Percentiles rank a stretch among this genome's conserved stretches.
These are phyloP conservation scores for Malurus melanocephalus DNA, from an alignment of 2,113 vertebrate species.

Conservation along the genomic window DNA sequence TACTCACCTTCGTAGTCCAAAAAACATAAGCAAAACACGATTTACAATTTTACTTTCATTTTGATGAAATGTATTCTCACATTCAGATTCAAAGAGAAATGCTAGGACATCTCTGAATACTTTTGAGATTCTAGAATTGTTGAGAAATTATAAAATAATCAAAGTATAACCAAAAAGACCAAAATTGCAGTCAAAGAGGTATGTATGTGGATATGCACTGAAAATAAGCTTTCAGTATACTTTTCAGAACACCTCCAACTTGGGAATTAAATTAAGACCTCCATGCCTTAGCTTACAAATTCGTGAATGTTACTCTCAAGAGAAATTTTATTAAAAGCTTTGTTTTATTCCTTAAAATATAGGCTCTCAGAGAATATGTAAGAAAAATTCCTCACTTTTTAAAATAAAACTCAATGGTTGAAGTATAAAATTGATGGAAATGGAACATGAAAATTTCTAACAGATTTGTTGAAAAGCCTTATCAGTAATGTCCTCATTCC, in stretches of 20 bases:
- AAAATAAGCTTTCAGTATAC: background rate
- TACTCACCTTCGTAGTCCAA: background rate
- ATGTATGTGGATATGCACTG: background rate
- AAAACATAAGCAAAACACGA: background rate
- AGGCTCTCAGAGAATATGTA: background rate
- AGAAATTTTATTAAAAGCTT: background rate
- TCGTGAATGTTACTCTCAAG: background rate
- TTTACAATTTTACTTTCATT: background rate
- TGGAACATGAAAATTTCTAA: background rate
- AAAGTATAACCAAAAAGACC: background rate
- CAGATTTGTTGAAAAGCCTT: background rate
- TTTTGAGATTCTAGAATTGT: background rate
- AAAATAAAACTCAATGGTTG: background rate
- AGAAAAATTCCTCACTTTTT: rapidly evolving
- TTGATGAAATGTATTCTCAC: background rate
- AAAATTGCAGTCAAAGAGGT: background rate
- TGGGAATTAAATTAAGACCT: background rate
- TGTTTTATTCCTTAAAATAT: background rate
- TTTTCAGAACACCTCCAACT: background rate
- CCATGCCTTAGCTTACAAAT: background rate
- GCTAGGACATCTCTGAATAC: background rate
- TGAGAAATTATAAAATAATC: background rate
- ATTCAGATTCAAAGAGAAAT: background rate
- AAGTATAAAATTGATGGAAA: background rate
- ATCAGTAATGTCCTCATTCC: background rate